phyloP scores from a whole-genome alignment of 2,113 vertebrate genomes.

The Xiphorhynchus elegans region DNA sequence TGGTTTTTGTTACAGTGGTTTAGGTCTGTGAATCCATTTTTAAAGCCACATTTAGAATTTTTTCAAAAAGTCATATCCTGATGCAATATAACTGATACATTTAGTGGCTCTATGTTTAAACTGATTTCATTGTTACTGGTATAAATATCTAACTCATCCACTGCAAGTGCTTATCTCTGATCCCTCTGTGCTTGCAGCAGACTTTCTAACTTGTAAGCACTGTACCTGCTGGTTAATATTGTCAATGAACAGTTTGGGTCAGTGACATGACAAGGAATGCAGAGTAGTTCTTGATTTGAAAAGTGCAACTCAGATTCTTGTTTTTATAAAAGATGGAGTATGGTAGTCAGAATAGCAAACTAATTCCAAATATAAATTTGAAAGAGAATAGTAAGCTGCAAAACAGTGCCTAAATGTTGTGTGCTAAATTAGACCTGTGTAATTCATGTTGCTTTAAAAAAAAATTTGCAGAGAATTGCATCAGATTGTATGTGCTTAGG shows the following conservation, averaged over 20 bases:
- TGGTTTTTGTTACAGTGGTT: neutral
- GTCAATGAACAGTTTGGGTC: neutral
- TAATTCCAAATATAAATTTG: neutral
- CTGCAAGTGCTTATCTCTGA: neutral
- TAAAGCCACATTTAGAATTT: neutral
- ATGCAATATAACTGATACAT: neutral
- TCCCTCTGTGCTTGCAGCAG: neutral
- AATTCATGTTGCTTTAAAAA: neutral
- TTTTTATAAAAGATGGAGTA: neutral
- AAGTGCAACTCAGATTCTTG: neutral
- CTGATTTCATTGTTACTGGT: neutral
- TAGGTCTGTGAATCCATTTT: neutral
- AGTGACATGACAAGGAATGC: neutral
- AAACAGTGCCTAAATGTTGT: slow-evolving; percentile 1
- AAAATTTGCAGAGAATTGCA: neutral
- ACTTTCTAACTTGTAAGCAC: neutral
- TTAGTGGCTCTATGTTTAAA: neutral
- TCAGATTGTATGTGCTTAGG: neutral
- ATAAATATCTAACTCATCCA: neutral
- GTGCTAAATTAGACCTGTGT: neutral
- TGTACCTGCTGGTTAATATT: neutral
- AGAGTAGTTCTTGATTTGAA: neutral
- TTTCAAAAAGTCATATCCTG: neutral
- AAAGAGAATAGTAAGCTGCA: neutral
- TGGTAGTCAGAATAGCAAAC: neutral